Evolutionary conservation across 2,797 vertebrate genomes (phyloP).

Genomic region (Valencia hispanica): DNA sequence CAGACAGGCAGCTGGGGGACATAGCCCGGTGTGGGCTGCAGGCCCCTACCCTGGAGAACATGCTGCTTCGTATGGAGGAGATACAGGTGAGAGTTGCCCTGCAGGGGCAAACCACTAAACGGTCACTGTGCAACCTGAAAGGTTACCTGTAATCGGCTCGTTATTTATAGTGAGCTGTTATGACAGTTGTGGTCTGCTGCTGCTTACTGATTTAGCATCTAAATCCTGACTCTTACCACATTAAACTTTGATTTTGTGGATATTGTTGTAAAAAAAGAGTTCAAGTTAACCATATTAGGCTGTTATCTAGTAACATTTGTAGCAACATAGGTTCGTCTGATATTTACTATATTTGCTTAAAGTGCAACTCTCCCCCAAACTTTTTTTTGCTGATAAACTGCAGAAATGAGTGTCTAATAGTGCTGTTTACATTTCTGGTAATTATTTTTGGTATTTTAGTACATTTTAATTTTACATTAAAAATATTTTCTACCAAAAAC

Average conservation of each 20-base stretch:
- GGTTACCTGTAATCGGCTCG: constrained; percentile 39
- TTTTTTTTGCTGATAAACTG: too few species aligned
- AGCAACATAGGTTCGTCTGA: neutral
- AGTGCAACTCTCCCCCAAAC: neutral
- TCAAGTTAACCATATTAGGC: neutral
- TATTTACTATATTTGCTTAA: neutral
- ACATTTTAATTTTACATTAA: too few species aligned
- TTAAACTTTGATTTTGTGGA: neutral
- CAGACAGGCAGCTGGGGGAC: constrained; percentile 53
- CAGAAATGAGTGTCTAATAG: too few species aligned
- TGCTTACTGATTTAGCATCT: constrained; percentile 30
- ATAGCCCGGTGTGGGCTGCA: constrained; percentile 58
- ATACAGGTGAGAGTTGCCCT: constrained; percentile 87
- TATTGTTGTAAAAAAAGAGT: neutral
- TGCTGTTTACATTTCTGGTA: too few species aligned
- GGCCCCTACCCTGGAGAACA: constrained; percentile 82
- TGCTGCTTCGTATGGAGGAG: constrained; percentile 95
- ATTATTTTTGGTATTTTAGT: too few species aligned
- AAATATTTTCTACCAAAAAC: too few species aligned
- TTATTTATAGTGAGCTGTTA: constrained; percentile 50
- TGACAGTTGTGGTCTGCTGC: constrained; percentile 44
- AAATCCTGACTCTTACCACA: neutral
- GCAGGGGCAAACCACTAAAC: constrained; percentile 23
- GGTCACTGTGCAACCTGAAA: constrained; percentile 43
- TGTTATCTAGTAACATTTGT: neutral